Conservation (phyloP, 1,140 invertebrate species). For the Scaptomyza pallida region DNA sequence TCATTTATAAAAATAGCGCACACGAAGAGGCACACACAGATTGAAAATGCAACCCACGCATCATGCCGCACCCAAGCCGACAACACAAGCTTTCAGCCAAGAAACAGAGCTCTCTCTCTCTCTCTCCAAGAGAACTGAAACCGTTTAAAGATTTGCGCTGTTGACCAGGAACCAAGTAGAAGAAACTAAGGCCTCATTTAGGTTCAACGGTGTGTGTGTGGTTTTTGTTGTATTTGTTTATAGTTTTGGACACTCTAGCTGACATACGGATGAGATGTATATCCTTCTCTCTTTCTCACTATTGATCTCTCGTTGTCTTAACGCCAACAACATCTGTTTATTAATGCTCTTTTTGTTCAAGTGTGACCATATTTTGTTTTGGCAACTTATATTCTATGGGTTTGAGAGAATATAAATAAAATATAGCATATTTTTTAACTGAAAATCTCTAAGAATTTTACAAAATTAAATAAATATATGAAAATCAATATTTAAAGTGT, state of each 20-base stretch:
- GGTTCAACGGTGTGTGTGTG: no score
- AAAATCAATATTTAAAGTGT: no score
- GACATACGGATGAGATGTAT: not conserved
- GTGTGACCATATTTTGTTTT: no score
- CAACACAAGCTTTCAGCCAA: not conserved
- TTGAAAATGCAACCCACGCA: conserved; percentile 73
- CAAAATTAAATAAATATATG: no score
- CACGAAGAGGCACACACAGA: conserved; percentile 58
- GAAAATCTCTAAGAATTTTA: no score
- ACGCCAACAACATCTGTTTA: conserved; percentile 50
- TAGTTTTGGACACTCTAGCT: not conserved
- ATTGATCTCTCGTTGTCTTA: conserved; percentile 21
- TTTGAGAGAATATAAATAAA: no score
- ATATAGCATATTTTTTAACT: no score
- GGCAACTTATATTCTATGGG: no score
- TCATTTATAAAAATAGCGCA: conserved; percentile 72
- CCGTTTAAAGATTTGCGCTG: not conserved
- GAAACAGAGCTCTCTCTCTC: no score
- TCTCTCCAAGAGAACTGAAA: no score
- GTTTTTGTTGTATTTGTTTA: no score
- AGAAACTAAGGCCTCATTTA: no score
- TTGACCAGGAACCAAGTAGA: conserved; percentile 13
- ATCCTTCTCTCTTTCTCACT: not conserved
- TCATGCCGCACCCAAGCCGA: conserved; percentile 40
- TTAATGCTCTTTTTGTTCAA: not conserved